Base-by-base conservation (phyloP, 2,888 invertebrate genomes). In the Ormyrus pomaceus region DNA sequence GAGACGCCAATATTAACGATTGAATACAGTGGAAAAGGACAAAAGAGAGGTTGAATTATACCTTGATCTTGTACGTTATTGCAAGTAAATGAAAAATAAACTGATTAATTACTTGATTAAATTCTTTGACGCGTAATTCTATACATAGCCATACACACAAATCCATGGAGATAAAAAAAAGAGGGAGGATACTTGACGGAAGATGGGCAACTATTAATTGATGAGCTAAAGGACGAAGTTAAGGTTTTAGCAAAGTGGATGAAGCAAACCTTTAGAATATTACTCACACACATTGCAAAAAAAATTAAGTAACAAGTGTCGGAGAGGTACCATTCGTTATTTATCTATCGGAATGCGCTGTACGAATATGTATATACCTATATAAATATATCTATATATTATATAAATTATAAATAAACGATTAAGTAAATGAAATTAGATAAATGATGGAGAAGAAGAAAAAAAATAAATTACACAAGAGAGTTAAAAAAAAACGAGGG, bases 301-400 rank as follows among this genome's bases (percentile, higher is more conserved):
- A 34, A 34, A 34, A 34, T 34, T 19, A 70, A 59, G 19, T 50
- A 61, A 69, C 13, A 56, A 79, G 1, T 45, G 11, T 66, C 11
- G 65, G 62, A 61, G 56, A 50, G 65, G 50, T 71, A 81, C 68
- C 61, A 79, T 79, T 77, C 74, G 82, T 82, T 82, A 80, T 82
- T 77, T 80, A 80, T 74, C 77, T 80, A 79, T 76, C 59, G n/a
- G 77, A 79, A 72, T 74, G 77, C 74, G 71, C 74, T 82, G 80
- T 82, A 82, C 77, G 82, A 82, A 82, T 82, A 80, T 82, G 82
- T 82, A 82, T 82, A 82, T 82, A 82, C 82, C 82, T 82, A 82
- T 82, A 82, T 80, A 82, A 82, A 82, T 82, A 82, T 73, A 82
- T 79, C 73, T 80, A 80, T 82, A 82, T 82, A 82, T 82, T 75